phyloP scores from a whole-genome alignment of 2,888 invertebrate genomes.

The Athalia rosae region DNA sequence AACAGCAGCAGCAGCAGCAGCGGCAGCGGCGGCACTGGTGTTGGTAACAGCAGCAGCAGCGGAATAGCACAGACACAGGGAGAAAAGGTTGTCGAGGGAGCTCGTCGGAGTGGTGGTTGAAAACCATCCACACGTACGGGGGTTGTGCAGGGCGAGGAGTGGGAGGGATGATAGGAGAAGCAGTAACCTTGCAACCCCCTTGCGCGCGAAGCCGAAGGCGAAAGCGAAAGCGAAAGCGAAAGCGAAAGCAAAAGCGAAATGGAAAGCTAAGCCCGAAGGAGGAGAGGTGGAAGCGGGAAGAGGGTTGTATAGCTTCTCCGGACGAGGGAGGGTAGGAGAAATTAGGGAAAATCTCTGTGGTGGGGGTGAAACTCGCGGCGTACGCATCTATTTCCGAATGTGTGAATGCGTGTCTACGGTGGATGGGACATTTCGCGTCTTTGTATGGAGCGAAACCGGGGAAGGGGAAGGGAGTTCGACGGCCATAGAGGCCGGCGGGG shows the following conservation, averaged over 20 bases:
- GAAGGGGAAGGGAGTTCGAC: slow-evolving; percentile 49
- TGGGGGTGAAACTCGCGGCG: slow-evolving; percentile 47
- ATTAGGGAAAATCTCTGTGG: slow-evolving; percentile 48
- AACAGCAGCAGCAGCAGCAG: no score
- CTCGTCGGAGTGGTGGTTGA: slow-evolving; percentile 27
- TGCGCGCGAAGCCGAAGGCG: slow-evolving; percentile 26
- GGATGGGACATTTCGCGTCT: not conserved
- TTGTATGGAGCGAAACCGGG: slow-evolving; percentile 43
- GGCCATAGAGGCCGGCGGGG: slow-evolving; percentile 47
- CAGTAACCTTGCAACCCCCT: slow-evolving; percentile 71
- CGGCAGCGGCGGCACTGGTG: no score
- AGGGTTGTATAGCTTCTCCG: slow-evolving; percentile 49
- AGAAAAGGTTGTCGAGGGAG: not conserved
- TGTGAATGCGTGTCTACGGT: no score
- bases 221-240: slow-evolving; percentile 35
- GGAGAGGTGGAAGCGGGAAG: slow-evolving; percentile 65
- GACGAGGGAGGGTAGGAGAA: slow-evolving; percentile 47
- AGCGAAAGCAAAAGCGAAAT: slow-evolving; percentile 19
- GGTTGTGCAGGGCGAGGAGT: slow-evolving; percentile 39
- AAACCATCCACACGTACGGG: slow-evolving; percentile 6
- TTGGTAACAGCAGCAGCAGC: no score
- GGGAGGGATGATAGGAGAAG: slow-evolving; percentile 44
- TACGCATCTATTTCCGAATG: slow-evolving; percentile 8
- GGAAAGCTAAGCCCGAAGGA: slow-evolving; percentile 33
- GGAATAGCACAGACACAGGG: not conserved